Conservation (phyloP, 1,140 invertebrate species). For the Trichomalopsis sarcophagae region DNA sequence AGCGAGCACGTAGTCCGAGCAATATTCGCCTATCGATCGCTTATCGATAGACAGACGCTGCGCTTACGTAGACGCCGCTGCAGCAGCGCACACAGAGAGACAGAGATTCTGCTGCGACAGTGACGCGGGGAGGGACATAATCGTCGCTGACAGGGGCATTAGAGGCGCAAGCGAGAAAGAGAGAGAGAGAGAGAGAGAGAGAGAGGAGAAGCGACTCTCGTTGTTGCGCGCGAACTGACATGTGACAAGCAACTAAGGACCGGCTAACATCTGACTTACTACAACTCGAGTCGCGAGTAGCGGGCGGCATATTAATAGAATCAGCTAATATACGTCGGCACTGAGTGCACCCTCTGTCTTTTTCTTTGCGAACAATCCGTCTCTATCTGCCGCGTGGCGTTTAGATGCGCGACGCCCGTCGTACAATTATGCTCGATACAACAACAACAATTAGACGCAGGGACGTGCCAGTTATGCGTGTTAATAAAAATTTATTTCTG, state of each 20-base stretch:
- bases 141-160: constrained; percentile 63
- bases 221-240: constrained; percentile 61
- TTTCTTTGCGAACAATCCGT: not conserved
- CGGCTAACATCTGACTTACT: constrained; percentile 65
- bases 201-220: constrained; percentile 43
- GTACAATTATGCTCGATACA: not conserved
- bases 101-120: not conserved
- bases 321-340: constrained; percentile 60
- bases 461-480: not conserved
- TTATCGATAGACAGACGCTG: constrained; percentile 28
- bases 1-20: constrained; percentile 45
- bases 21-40: constrained; percentile 43
- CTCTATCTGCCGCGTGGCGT: not conserved
- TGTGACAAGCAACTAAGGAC: constrained; percentile 69
- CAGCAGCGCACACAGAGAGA: not conserved
- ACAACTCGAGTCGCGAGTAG: not conserved
- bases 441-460: constrained; percentile 37
- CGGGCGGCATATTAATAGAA: constrained; percentile 70
- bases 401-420: not conserved
- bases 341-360: not conserved
- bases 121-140: constrained; percentile 42
- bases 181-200: not conserved
- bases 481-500: constrained; percentile 19
- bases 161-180: constrained; percentile 51
- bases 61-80: constrained; percentile 51